A percentile compares a stretch with the other conserved stretches of the same genome.
Evolutionary conservation across 2,888 invertebrate species (phyloP).

Genomic region (Leucoma salicis): DNA sequence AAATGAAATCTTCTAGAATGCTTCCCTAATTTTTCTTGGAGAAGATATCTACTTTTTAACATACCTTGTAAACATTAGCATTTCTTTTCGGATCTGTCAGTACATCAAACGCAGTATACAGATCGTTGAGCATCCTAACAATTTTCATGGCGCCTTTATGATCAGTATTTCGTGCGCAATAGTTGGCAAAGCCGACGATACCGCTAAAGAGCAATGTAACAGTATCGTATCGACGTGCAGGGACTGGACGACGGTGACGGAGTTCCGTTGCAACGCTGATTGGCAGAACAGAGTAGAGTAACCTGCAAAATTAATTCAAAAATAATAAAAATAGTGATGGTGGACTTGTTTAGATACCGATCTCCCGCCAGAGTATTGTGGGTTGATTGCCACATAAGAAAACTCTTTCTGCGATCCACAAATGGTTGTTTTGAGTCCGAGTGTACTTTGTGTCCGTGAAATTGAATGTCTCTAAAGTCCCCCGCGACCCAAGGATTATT

Average conservation of each 20-base stretch:
- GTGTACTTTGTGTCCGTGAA: too few species aligned
- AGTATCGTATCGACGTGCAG: conserved; percentile 92
- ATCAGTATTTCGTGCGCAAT: conserved; percentile 95
- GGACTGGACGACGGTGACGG: conserved; percentile 94
- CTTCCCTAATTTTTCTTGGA: too few species aligned
- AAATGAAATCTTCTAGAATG: too few species aligned
- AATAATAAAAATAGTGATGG: too few species aligned
- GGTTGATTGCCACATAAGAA: too few species aligned
- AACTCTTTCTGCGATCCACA: too few species aligned
- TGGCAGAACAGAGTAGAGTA: conserved; percentile 96
- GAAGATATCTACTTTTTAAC: too few species aligned
- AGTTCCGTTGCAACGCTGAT: conserved; percentile 97
- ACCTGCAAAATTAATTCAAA: conserved; percentile 82
- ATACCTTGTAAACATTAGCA: conserved; percentile 96
- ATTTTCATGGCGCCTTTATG: conserved; percentile 97
- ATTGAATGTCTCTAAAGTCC: too few species aligned
- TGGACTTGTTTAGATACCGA: too few species aligned
- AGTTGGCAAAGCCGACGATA: conserved; percentile 92
- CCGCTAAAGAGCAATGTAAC: conserved; percentile 97
- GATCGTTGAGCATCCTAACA: conserved; percentile 94
- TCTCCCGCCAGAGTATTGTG: too few species aligned
- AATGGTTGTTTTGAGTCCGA: too few species aligned
- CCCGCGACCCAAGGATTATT: too few species aligned
- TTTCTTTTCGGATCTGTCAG: conserved; percentile 95
- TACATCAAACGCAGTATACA: conserved; percentile 97